Evolutionary conservation across 2,797 vertebrate species (phyloP).

Genomic region (Lepidocolaptes lacrymiger): DNA sequence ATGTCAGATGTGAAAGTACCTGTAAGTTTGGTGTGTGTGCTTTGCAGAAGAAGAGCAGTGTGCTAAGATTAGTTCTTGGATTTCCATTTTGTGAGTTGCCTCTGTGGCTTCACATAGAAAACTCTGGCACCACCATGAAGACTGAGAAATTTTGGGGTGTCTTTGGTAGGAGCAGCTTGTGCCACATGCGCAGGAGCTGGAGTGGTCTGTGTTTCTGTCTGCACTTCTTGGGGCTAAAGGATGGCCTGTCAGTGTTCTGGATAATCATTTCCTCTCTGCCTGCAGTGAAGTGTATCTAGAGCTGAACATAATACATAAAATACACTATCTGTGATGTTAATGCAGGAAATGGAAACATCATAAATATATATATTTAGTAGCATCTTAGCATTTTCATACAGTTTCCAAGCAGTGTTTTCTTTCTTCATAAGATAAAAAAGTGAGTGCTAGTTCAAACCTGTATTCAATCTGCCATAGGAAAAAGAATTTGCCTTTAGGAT

Average conservation of each 20-base stretch:
- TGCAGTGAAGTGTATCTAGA: neutral
- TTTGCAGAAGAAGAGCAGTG: neutral
- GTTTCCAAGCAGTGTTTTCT: neutral
- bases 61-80: neutral
- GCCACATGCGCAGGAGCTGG: neutral
- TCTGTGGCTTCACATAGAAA: neutral
- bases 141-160: neutral
- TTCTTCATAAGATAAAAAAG: neutral
- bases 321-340: neutral
- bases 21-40: neutral
- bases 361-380: neutral
- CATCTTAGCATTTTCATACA: neutral
- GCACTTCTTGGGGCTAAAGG: neutral
- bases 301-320: neutral
- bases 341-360: neutral
- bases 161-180: neutral
- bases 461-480: neutral
- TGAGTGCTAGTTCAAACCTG: neutral
- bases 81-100: neutral
- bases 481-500: neutral
- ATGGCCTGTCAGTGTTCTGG: neutral
- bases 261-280: neutral
- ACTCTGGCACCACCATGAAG: neutral
- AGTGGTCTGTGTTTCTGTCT: neutral
- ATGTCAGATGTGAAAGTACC: constrained; percentile 52